These are phyloP conservation scores for Aphelinus certus DNA, from an alignment of 1,140 invertebrate genomes.

Conservation along the genomic window DNA sequence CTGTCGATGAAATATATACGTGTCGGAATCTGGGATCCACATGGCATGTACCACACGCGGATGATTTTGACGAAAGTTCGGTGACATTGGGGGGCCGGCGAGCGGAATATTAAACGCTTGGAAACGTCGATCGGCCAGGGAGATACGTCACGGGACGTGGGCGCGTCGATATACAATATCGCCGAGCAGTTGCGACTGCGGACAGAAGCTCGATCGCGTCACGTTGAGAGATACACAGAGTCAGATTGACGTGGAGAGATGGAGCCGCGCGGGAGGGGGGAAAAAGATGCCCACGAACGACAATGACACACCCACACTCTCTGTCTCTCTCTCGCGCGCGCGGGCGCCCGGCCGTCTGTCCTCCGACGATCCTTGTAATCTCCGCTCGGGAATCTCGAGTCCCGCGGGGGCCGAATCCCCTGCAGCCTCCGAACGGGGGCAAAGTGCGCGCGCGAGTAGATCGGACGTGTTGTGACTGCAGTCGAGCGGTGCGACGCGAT, in stretches of 20 bases:
- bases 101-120: background rate
- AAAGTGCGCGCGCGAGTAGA: no score
- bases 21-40: no score
- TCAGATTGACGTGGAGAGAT: no score
- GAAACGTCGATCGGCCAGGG: conserved; percentile 8
- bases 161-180: no score
- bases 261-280: background rate
- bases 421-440: background rate
- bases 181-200: background rate
- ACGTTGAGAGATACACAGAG: background rate
- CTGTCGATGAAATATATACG: no score
- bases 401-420: background rate
- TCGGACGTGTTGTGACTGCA: conserved; percentile 9
- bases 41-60: no score
- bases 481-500: background rate
- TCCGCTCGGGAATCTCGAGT: background rate
- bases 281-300: background rate
- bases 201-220: conserved; percentile 19
- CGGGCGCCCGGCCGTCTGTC: no score
- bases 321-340: background rate
- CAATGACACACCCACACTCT: conserved; percentile 12
- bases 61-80: no score
- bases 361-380: no score
- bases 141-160: no score
- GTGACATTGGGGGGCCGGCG: no score